Evolutionary conservation across 1,140 invertebrate genomes (phyloP), one percentile per base, ranked within the genome.

Genomic region (Pinna nobilis): DNA sequence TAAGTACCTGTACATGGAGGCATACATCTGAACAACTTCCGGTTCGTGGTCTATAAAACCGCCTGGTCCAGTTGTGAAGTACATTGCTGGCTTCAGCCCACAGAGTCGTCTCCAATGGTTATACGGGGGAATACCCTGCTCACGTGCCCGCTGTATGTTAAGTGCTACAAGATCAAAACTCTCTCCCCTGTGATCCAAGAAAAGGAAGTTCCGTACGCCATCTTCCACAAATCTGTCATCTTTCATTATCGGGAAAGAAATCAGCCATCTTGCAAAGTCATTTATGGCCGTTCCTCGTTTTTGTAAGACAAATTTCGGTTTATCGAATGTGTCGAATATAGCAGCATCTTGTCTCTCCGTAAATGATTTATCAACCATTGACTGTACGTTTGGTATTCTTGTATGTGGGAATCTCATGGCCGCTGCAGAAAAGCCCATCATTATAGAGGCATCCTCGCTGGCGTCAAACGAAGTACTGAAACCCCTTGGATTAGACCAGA

Each of bases 121-220:
- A 69, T 84, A 86, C 1, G 79, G 70, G 0, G 93, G 93, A 6
- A 98, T 90, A 11, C 96, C 97, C 84, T 98, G 96, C 86, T 98
- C 97, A 47, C 97, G 81, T 2, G 92, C 92, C 75, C 92, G 84
- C 86, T 94, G 93, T 30, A 94, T 91, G 76, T 92, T 92, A 25
- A 92, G 81, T 2, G 92, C 84, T 4, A 89, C 88, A 70, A 93
- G 84, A 84, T 86, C 85, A 72, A 82, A 72, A 65, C 80, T 82
- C 44, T 69, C 63, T 5, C 76, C 78, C 13, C 71, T 65, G 32
- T 70, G 51, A 50, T 83, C 80, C 64, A 80, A 61, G 41, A 83
- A 83, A 25, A 83, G 61, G 23, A 61, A 74, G 64, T 83, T 78
- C 20, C 78, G 49, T 13, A 82, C 72, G 9, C 77, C 76, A 11